Evolutionary conservation across 2,888 invertebrate species (phyloP).

Genomic region (Latrodectus hesperus): DNA sequence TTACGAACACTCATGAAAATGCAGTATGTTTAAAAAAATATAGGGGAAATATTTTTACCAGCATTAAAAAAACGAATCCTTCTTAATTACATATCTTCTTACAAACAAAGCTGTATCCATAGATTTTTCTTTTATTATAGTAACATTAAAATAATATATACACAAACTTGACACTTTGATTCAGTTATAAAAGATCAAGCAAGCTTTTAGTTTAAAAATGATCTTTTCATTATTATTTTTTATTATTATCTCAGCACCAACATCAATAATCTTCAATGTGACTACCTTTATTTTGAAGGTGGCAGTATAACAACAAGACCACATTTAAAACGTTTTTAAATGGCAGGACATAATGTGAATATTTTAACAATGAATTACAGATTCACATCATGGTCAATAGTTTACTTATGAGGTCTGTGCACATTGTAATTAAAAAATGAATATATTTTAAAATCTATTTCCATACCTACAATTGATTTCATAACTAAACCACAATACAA

Average conservation of each 20-base stretch:
- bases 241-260: slow-evolving; percentile 42
- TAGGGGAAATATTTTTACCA: neutral
- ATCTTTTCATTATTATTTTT: slow-evolving; percentile 13
- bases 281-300: slow-evolving; percentile 43
- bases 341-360: slow-evolving; percentile 62
- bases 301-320: slow-evolving; percentile 60
- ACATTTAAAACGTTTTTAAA: slow-evolving; percentile 50
- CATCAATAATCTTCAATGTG: slow-evolving; percentile 3
- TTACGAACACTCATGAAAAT: neutral
- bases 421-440: neutral
- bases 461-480: slow-evolving; percentile 6
- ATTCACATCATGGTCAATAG: slow-evolving; percentile 43
- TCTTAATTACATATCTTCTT: neutral
- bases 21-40: slow-evolving; percentile 2
- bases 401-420: slow-evolving; percentile 56
- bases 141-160: slow-evolving; percentile 59
- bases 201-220: slow-evolving; percentile 24
- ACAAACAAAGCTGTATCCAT: neutral
- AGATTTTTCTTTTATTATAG: slow-evolving; percentile 1
- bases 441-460: neutral
- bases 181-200: slow-evolving; percentile 34
- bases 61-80: neutral
- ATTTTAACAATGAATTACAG: slow-evolving; percentile 60
- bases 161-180: slow-evolving; percentile 14
- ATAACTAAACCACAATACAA: slow-evolving; percentile 32